Base-by-base conservation (phyloP, 2,113 vertebrate genomes). In the Semnopithecus entellus region DNA sequence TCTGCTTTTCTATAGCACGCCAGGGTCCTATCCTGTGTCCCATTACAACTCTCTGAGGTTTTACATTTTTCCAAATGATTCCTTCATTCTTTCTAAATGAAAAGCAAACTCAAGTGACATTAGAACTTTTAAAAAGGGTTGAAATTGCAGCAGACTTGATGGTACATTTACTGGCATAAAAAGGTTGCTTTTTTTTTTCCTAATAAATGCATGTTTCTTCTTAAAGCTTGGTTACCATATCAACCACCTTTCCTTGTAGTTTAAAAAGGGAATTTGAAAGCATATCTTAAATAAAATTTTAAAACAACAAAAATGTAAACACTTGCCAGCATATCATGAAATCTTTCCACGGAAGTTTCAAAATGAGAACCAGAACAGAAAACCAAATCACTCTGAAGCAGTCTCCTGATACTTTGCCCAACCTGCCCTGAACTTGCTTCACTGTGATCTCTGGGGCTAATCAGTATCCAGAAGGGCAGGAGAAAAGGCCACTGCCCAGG, bases 191-290 rank as follows among this genome's bases (percentile, higher is more conserved):
- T 70, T 40, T 14, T 75, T 38, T 92, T 59, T 30, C n/a, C 64
- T 22, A 43, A 25, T 40, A 94, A 90, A 75, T 35, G 27, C 20
- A 38, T 43, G 6, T 32, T 22, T 68, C 88, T 61, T 75, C 72
- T 59, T 61, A 52, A 88, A 82, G 38, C 8, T 81, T 48, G 59
- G 52, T 94, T 88, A 76, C 16, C 52, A 32, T 59, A 85, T 93
- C 82, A 57, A 93, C 80, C n/a, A 59, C 68, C 76, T 85, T 95
- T 92, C 52, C 32, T 95, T 40, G 17, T 57, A 38, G 45, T 83
- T 83, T 95, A 92, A 90, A 96, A 75, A 16, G 57, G 32, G 5
- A 88, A 72, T 83, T 75, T 96, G 61, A 59, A 96, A 80, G 45
- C 68, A 89, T 30, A 8, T 75, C 48, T 94, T 89, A 89, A 90